Evolutionary conservation across 2,113 vertebrate species (phyloP).

Genomic region (Camelus dromedarius): DNA sequence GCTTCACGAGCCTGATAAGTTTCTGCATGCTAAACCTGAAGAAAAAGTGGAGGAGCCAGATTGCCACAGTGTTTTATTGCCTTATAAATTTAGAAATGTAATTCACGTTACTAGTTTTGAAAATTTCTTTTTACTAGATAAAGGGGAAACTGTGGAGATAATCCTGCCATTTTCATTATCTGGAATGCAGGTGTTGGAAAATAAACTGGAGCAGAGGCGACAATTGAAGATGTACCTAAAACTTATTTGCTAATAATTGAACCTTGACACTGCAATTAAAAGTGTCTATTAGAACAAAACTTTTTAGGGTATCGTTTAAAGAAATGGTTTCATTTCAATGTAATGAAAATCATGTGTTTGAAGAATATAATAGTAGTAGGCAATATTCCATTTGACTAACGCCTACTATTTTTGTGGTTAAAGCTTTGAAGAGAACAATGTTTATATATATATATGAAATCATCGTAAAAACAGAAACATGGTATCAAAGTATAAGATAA

Average conservation of each 20-base stretch:
- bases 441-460: neutral
- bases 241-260: neutral
- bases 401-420: neutral
- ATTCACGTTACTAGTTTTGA: constrained; percentile 21
- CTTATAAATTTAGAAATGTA: constrained; percentile 6
- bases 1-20: neutral
- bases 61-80: neutral
- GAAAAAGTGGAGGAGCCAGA: neutral
- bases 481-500: neutral
- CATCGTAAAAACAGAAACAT: neutral
- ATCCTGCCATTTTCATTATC: neutral
- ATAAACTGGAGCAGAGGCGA: neutral
- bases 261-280: neutral
- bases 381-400: neutral
- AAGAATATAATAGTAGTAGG: neutral
- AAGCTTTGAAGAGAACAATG: neutral
- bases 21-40: neutral
- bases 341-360: neutral
- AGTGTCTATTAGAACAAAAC: neutral
- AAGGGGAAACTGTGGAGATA: neutral
- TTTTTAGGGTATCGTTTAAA: neutral
- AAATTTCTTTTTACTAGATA: constrained; percentile 27
- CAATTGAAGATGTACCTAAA: neutral
- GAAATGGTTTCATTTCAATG: neutral
- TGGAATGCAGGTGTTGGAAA: neutral